Evolutionary conservation across 2,113 vertebrate genomes (phyloP), one percentile per base, ranked within the genome.

Genomic region (Phaethon lepturus): DNA sequence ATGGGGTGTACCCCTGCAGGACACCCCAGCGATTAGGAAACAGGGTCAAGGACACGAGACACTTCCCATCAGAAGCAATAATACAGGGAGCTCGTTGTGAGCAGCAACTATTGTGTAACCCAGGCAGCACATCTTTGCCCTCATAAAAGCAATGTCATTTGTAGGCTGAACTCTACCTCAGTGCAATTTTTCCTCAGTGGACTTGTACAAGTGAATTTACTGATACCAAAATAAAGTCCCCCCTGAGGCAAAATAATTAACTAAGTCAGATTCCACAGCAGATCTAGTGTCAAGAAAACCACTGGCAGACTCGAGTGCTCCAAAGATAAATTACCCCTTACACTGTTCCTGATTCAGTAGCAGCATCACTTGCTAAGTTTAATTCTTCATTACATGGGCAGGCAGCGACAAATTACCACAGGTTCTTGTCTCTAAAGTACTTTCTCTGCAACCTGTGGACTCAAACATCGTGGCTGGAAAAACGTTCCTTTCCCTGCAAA

Each of bases 201-300:
- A 87, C 69, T 12, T 10, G 15, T 13, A 60, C 49, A 31, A 93
- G 29, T 42, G 60, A 81, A 85, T 87, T 68, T 44, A 64, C 56
- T 40, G 47, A 75, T 22, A 72, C 52, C 73, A 78, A 91, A 96
- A 96, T 84, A 78, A 96, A 91, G 44, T 38, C 44, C 84, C 20
- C 75, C 93, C 58, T 2, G 5, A 88, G 93, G 84, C 74, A 94
- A 76, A 85, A 64, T 82, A 94, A 94, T 94, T 96, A 95, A 87
- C 66, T 16, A 78, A 89, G 94, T 62, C 68, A 62, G 59, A 82
- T 53, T 94, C 53, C 77, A 68, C 26, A 58, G 81, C 17, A 1
- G 64, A 82, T 64, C 66, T n/a, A 75, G 49, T 13, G 49, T 31
- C 62, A 82, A 56, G 58, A 85, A 85, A 73, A 84, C 33, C 90